These are phyloP conservation scores for Cherax destructor DNA, from an alignment of 1,140 invertebrate genomes.

Conservation along the genomic window DNA sequence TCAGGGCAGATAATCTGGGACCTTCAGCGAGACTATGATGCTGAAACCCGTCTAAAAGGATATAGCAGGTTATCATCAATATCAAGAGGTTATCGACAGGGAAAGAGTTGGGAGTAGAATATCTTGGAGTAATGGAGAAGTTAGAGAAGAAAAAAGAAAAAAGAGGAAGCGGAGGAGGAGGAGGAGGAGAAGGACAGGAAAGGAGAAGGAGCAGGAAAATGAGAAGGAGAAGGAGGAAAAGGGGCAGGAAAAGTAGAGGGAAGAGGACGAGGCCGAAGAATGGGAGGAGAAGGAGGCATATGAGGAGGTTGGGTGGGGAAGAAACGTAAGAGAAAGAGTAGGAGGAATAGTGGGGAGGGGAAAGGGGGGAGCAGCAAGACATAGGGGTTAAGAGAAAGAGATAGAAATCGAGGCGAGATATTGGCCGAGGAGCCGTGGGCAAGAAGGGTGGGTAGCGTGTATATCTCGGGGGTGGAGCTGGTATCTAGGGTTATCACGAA, in stretches of 20 bases:
- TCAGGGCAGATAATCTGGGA: background rate
- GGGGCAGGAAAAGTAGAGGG: background rate
- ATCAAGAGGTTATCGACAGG: constrained; percentile 7
- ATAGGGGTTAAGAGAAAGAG: no score
- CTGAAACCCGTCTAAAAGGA: background rate
- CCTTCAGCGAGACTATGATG: background rate
- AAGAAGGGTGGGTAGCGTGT: no score
- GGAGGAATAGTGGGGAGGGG: no score
- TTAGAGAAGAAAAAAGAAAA: background rate
- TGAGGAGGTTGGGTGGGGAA: no score
- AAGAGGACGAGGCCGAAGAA: background rate
- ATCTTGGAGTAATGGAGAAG: background rate
- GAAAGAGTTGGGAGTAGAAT: background rate
- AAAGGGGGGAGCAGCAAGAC: no score
- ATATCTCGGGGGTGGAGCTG: no score
- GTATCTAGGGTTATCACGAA: constrained; percentile 35
- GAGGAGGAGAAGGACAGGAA: background rate
- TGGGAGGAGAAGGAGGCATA: background rate
- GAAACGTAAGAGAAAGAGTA: no score
- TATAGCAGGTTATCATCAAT: constrained; percentile 26
- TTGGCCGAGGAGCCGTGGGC: no score
- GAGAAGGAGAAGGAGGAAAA: background rate
- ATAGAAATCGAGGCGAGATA: no score
- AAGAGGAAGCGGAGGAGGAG: background rate
- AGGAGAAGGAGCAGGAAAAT: background rate